These are phyloP conservation scores for Austrofundulus limnaeus DNA, from an alignment of 2,113 vertebrate species.

Conservation along the genomic window DNA sequence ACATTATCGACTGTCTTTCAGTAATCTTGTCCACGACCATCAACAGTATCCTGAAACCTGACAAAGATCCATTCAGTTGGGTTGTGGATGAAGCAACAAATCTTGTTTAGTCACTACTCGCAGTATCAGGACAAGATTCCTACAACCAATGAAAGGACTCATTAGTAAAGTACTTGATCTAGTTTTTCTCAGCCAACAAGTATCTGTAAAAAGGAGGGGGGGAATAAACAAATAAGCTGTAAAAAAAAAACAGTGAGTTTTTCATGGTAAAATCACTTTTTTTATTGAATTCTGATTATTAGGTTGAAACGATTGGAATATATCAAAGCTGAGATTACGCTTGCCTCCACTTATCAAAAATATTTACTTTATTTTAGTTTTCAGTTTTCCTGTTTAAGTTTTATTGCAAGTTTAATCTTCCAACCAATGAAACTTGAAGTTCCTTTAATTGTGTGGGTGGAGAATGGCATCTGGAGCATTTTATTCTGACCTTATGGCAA, in stretches of 20 bases:
- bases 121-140: background rate
- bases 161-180: background rate
- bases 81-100: background rate
- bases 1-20: background rate
- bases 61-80: background rate
- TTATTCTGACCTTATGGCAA: constrained; percentile 11
- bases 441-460: constrained; percentile 3
- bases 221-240: background rate
- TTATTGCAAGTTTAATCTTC: background rate
- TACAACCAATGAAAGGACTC: background rate
- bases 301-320: background rate
- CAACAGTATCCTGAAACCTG: background rate
- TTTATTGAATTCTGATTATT: background rate
- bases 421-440: constrained; percentile 15
- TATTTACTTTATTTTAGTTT: no score
- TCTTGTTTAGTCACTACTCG: background rate
- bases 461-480: constrained; percentile 26
- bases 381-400: no score
- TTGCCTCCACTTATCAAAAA: no score
- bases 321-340: background rate
- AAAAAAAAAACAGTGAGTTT: background rate
- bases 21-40: background rate
- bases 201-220: background rate
- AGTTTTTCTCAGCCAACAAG: background rate
- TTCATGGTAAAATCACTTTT: background rate